Evolutionary conservation across 2,113 vertebrate genomes (phyloP), one percentile per base, ranked within the genome.

Genomic region (Osmerus eperlanus): DNA sequence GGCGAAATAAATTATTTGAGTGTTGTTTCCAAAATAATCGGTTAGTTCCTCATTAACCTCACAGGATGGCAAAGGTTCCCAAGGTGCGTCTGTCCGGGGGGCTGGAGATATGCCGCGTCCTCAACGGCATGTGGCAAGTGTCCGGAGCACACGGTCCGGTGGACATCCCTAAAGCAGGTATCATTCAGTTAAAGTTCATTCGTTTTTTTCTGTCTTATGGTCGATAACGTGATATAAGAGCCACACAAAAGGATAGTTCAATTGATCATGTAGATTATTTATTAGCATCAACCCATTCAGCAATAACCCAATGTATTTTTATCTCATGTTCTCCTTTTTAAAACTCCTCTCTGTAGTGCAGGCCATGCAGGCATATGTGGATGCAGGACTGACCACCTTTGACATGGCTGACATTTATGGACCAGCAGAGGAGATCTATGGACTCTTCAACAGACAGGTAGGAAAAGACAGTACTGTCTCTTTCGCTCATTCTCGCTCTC

Each of bases 341-440:
- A 11, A 63, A 16, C 54, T 51, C 12, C 58, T 16, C 52, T 32
- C 54, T 78, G 32, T 72, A 86, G 87, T 81, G 9, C 75, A 85
- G 53, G 81, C 71, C 32, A 84, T 85, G 84, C 81, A 83, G 78
- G 71, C 65, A 3, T 81, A 88, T 55, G 71, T 79, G 1, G 76
- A 85, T 2, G 78, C 85, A 52, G 83, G 80, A 54, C 72, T 88
- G 18, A 88, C 85, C 64, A 79, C 86, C 1, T 87, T 89, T 65
- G 83, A 88, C 58, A 83, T 87, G 81, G 86, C 83, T 54, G 84
- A 85, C 47, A 83, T 83, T 62, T 88, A 84, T 65, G 83, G 86
- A 12, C 83, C 88, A 66, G 82, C 85, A 72, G 88, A 89, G 61
- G 81, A 88, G 61, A 82, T 85, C 68, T 87, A 82, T 77, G 79